Base-by-base conservation (phyloP, 2,888 invertebrate species). In the Cheilosia scutellata region DNA sequence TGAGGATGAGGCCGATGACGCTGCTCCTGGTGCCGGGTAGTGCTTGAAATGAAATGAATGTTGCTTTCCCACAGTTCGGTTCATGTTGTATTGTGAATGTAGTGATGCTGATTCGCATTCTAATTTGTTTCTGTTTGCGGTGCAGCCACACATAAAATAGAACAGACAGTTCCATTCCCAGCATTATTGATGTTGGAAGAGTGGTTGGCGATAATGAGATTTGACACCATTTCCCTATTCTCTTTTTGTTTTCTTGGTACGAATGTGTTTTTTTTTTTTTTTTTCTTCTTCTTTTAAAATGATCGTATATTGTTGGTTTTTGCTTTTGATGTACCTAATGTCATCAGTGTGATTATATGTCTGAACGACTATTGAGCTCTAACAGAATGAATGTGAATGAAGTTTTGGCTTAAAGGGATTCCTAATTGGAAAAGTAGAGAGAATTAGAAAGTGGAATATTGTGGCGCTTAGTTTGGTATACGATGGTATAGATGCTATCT, bases 241-340 rank as follows among this genome's bases (percentile, higher is more conserved):
- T n/a, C 4, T n/a, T 51, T 44, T 49, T 37, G 37, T 66, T 51
- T 20, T 5, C 37, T 13, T 44, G 13, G 16, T 80, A n/a, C 6
- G 11, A 49, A n/a, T 6, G 33, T 47, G 5, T 66, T 49, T 20
- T 20, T 5, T 51, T 57, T 4, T 13, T 5, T 68, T 49, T 31
- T 25, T 40, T 49, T n/a, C 16, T 25, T 9, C 65, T 58, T 4
- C 16, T 25, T n/a, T 6, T 27, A 51, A 37, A 29, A 33, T 40
- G 65, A 58, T 51, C 65, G 42, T 71, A 37, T 37, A 77, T 77
- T 82, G 77, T 58, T 84, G 70, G 63, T 44, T 49, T 70, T 79
- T 84, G 53, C 75, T 79, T 74, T 84, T 84, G 79, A 84, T 79
- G 83, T 71, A 20, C 20, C 20, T 20, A 20, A 74, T 79, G 63